A percentile compares a stretch with the other conserved stretches of the same genome.
Evolutionary conservation across 1,140 invertebrate genomes (phyloP).

Genomic region (Hypothenemus hampei): DNA sequence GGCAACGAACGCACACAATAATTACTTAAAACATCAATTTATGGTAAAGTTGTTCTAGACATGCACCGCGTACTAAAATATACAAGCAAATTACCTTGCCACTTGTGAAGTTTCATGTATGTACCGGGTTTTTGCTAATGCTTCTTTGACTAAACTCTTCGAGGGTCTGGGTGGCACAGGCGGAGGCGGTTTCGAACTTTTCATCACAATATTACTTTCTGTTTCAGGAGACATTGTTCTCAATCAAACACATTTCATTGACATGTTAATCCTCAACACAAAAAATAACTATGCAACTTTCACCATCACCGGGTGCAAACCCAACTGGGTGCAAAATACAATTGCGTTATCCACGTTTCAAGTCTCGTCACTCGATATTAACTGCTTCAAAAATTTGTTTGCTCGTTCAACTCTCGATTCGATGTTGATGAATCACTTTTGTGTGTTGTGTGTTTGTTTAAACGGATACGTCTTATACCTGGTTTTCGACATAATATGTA

Average conservation of each 20-base stretch:
- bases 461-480: not conserved
- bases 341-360: no score
- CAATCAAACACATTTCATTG: not conserved
- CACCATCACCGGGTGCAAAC: not conserved
- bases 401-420: no score
- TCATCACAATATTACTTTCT: slow-evolving; percentile 22
- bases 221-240: slow-evolving; percentile 15
- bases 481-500: not conserved
- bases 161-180: slow-evolving; percentile 69
- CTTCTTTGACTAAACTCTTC: slow-evolving; percentile 62
- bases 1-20: no score
- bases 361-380: no score
- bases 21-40: no score
- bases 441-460: not conserved
- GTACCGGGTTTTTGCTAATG: slow-evolving; percentile 57
- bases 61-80: no score
- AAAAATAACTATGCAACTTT: not conserved
- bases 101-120: slow-evolving; percentile 31
- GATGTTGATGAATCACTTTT: slow-evolving; percentile 9
- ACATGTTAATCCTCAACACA: no score
- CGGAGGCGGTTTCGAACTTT: slow-evolving; percentile 52
- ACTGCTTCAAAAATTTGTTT: not conserved
- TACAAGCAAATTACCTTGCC: no score
- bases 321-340: no score
- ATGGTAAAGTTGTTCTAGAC: no score